Percentiles rank a stretch among this genome's conserved stretches.
phyloP scores from a whole-genome alignment of 92 coral and sea anemone species.

The Palythoa grandiflora region DNA sequence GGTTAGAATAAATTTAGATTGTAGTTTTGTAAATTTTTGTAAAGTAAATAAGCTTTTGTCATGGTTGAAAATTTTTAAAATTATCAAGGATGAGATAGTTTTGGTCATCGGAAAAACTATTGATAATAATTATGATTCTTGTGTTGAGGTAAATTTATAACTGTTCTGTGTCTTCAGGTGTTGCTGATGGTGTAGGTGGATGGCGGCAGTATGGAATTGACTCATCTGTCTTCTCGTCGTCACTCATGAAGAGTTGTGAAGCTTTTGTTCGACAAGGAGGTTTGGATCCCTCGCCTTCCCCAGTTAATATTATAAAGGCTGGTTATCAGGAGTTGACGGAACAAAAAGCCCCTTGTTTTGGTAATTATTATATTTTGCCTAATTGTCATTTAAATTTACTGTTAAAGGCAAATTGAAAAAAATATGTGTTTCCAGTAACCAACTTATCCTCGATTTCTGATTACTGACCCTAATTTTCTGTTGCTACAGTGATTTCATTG shows the following conservation, averaged over 20 bases:
- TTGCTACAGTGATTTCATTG: too few relatives aligned
- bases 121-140: too few relatives aligned
- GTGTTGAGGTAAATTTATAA: too few relatives aligned
- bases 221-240: conserved; percentile 88
- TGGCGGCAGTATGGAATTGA: conserved; percentile 99
- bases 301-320: conserved; percentile 80
- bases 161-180: conserved; percentile 65
- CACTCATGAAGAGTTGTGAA: conserved; percentile 92
- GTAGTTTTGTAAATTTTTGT: too few relatives aligned
- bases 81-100: too few relatives aligned
- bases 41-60: too few relatives aligned
- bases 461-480: too few relatives aligned
- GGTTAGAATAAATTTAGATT: too few relatives aligned
- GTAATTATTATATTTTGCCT: conserved; percentile 48
- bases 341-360: conserved; percentile 94
- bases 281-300: conserved; percentile 76
- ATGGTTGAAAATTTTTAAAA: too few relatives aligned
- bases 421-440: neutral
- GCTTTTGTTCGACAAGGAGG: conserved; percentile 88
- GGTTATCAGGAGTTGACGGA: conserved; percentile 89
- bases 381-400: neutral
- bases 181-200: conserved; percentile 99
- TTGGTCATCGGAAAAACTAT: too few relatives aligned
- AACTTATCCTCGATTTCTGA: too few relatives aligned
- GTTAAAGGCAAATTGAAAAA: neutral